These are phyloP conservation scores for Argyra leucocephala DNA, from an alignment of 2,888 invertebrate species.

Conservation along the genomic window DNA sequence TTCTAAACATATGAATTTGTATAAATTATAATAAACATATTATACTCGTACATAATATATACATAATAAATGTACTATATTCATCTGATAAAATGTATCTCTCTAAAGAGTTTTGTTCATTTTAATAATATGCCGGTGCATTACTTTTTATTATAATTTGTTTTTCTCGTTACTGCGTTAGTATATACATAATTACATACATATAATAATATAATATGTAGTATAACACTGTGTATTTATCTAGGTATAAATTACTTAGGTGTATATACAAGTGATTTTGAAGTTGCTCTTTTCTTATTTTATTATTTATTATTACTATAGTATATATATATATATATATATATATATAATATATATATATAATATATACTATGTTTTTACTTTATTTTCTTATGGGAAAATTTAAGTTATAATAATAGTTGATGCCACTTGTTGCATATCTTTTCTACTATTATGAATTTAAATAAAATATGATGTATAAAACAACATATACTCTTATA, in stretches of 20 bases:
- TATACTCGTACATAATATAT: too few species aligned
- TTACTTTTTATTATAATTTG: background rate
- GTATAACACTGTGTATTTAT: too few species aligned
- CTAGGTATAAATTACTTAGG: background rate
- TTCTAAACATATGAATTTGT: too few species aligned
- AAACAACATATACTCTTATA: too few species aligned
- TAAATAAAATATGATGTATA: background rate
- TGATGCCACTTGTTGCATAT: slow-evolving; percentile 1
- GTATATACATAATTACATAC: background rate
- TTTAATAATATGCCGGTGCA: slow-evolving; percentile 2
- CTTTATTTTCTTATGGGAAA: background rate
- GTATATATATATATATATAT: background rate
- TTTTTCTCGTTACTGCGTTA: background rate
- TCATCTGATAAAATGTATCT: background rate
- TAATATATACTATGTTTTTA: background rate
- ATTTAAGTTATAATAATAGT: background rate
- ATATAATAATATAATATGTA: background rate
- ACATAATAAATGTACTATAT: background rate
- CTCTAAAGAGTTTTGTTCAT: background rate
- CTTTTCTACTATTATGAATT: background rate
- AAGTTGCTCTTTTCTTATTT: too few species aligned
- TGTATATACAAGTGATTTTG: too few species aligned
- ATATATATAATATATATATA: background rate
- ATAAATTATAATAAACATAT: too few species aligned
- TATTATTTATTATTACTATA: background rate